phyloP scores from a whole-genome alignment of 1,140 invertebrate species.

The Drosophila ohnishii region DNA sequence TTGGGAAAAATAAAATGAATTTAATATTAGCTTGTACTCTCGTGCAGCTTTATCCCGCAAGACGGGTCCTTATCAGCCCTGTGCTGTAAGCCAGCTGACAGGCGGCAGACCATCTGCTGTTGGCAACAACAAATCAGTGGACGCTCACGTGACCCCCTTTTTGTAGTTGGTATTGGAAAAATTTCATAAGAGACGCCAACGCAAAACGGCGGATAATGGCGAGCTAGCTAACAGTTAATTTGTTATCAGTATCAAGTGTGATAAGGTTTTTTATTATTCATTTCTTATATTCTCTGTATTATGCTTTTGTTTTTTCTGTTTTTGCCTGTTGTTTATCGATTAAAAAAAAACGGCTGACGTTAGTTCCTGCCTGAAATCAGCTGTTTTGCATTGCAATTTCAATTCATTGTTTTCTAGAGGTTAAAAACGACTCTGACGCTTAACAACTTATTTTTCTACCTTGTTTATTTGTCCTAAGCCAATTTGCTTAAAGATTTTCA shows the following conservation, averaged over 20 bases:
- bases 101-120: slow-evolving; percentile 5
- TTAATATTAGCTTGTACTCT: slow-evolving; percentile 18
- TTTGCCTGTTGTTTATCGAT: slow-evolving; percentile 64
- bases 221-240: slow-evolving; percentile 8
- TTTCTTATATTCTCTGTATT: slow-evolving; percentile 8
- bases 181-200: slow-evolving; percentile 22
- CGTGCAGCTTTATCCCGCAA: not conserved
- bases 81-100: not conserved
- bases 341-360: slow-evolving; percentile 48
- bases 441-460: slow-evolving; percentile 23
- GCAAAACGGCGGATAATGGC: slow-evolving; percentile 9
- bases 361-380: slow-evolving; percentile 53
- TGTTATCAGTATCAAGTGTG: slow-evolving; percentile 18
- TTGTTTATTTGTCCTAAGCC: slow-evolving; percentile 74
- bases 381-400: slow-evolving; percentile 52
- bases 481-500: slow-evolving; percentile 69
- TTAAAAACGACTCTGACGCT: slow-evolving; percentile 3
- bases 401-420: slow-evolving; percentile 14
- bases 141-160: slow-evolving; percentile 36
- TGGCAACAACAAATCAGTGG: slow-evolving; percentile 18
- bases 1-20: not conserved
- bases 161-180: slow-evolving; percentile 28
- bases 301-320: slow-evolving; percentile 15
- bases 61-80: not conserved
- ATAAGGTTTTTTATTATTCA: slow-evolving; percentile 27